These are phyloP conservation scores for Nannospalax galili DNA, from an alignment of 2,113 vertebrate species.

Conservation along the genomic window DNA sequence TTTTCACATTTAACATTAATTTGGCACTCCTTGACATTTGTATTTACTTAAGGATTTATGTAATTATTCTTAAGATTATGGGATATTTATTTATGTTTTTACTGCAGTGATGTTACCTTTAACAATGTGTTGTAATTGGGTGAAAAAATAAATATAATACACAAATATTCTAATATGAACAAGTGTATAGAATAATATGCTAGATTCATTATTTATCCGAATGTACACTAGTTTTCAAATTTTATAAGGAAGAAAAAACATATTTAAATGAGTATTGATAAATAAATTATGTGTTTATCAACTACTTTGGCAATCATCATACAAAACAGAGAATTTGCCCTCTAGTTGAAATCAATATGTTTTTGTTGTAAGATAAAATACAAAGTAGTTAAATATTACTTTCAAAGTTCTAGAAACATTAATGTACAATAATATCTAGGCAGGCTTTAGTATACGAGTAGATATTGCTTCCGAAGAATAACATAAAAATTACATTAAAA, in stretches of 20 bases:
- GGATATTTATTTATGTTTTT: not conserved
- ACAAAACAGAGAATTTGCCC: slow-evolving; percentile 41
- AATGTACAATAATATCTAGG: slow-evolving; percentile 22
- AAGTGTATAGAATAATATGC: not conserved
- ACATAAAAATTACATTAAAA: too few relatives aligned
- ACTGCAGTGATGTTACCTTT: not conserved
- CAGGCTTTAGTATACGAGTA: slow-evolving; percentile 27
- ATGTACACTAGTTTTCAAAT: slow-evolving; percentile 37
- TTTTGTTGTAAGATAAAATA: slow-evolving; percentile 67
- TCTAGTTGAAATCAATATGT: slow-evolving; percentile 73
- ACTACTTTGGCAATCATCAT: slow-evolving; percentile 9
- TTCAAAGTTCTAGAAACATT: slow-evolving; percentile 67
- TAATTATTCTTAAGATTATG: not conserved
- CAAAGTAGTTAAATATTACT: slow-evolving; percentile 29
- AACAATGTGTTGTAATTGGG: not conserved
- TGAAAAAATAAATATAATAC: not conserved
- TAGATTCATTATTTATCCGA: slow-evolving; percentile 32
- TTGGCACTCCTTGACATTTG: not conserved
- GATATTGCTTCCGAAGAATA: slow-evolving; percentile 55
- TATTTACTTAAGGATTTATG: not conserved
- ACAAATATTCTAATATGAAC: not conserved
- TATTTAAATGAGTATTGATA: slow-evolving; percentile 50
- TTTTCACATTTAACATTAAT: not conserved
- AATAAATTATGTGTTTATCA: not conserved
- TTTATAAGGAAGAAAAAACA: slow-evolving; percentile 49